These are phyloP conservation scores for Polymixis lichenea DNA, from an alignment of 2,888 invertebrate genomes.

Conservation along the genomic window DNA sequence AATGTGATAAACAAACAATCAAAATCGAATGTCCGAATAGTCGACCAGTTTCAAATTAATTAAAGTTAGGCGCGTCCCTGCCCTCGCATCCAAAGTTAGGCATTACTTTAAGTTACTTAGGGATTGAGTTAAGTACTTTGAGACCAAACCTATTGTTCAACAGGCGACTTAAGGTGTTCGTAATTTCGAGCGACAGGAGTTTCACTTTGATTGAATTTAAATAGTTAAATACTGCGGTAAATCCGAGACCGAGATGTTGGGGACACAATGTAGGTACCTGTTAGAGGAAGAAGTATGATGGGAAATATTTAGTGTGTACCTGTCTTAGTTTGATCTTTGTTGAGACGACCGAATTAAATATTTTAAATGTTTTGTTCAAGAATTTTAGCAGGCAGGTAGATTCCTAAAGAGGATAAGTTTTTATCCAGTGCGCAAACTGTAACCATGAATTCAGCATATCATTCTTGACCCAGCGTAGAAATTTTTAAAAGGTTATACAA, in stretches of 20 bases:
- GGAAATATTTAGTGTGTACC: background rate
- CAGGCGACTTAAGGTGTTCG: conserved; percentile 75
- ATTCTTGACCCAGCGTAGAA: too few species aligned
- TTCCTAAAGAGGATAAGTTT: too few species aligned
- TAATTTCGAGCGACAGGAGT: conserved; percentile 71
- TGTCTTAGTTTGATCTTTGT: background rate
- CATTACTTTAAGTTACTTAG: conserved; percentile 77
- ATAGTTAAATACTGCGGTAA: conserved; percentile 64
- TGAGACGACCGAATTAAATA: background rate
- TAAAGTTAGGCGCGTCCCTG: conserved; percentile 75
- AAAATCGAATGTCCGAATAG: conserved; percentile 61
- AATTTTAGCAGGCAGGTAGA: background rate
- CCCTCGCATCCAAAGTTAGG: conserved; percentile 74
- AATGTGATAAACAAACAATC: conserved; percentile 48
- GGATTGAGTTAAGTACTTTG: conserved; percentile 77
- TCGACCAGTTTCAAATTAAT: conserved; percentile 76
- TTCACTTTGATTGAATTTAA: conserved; percentile 75
- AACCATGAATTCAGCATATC: too few species aligned
- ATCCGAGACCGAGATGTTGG: conserved; percentile 39
- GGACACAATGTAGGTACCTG: conserved; percentile 31
- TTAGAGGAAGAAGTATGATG: conserved; percentile 9
- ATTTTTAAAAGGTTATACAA: too few species aligned
- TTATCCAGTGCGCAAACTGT: too few species aligned
- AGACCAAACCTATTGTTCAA: conserved; percentile 77
- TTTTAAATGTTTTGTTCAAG: background rate